A percentile compares a stretch with the other conserved stretches of the same genome.
phyloP scores from a whole-genome alignment of 2,888 invertebrate species.

The Mythimna loreyi region DNA sequence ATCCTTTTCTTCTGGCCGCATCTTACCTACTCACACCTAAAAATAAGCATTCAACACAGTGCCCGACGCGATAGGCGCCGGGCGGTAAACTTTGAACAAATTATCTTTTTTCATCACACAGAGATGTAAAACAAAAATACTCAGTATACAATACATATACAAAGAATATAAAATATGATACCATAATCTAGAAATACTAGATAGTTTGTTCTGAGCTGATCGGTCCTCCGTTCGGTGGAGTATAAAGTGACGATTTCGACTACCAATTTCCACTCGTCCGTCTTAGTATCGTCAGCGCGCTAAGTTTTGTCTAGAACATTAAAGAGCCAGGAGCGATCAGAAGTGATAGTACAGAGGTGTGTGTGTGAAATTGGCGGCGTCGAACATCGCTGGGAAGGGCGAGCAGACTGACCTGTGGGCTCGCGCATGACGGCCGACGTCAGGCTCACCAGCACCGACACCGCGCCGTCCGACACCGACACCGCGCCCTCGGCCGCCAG shows the following conservation, averaged over 20 bases:
- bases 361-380: conserved; percentile 79
- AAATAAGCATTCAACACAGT: conserved; percentile 88
- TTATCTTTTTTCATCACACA: conserved; percentile 84
- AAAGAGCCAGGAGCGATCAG: conserved; percentile 52
- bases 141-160: conserved; percentile 66
- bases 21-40: conserved; percentile 88
- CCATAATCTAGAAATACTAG: conserved; percentile 79
- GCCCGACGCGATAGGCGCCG: conserved; percentile 79
- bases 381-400: conserved; percentile 66
- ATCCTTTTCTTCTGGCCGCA: conserved; percentile 91
- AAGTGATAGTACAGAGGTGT: conserved; percentile 57
- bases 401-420: conserved; percentile 89
- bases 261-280: conserved; percentile 81
- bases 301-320: conserved; percentile 62
- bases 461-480: conserved; percentile 94
- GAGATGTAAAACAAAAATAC: conserved; percentile 61
- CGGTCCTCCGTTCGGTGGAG: conserved; percentile 64
- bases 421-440: conserved; percentile 98
- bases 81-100: conserved; percentile 88
- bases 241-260: conserved; percentile 80
- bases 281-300: conserved; percentile 59
- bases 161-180: conserved; percentile 68
- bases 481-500: conserved; percentile 96
- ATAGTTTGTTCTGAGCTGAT: conserved; percentile 88
- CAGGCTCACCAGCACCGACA: conserved; percentile 96